phyloP scores from a whole-genome alignment of 2,797 vertebrate species.

The Cuculus canorus region DNA sequence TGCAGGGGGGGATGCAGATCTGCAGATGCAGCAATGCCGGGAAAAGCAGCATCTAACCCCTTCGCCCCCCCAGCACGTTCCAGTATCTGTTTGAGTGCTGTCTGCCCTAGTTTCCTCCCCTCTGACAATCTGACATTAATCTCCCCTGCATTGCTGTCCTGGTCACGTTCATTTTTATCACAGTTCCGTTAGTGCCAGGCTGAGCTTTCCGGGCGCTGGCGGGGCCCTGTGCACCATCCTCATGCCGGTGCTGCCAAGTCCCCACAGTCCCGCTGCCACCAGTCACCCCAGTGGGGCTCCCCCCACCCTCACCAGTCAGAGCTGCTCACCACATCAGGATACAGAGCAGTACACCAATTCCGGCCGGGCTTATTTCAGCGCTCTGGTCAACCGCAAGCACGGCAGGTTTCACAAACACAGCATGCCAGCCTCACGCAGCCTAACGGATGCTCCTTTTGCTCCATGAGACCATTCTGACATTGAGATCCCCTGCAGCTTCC shows the following conservation, averaged over 20 bases:
- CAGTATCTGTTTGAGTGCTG: slow-evolving; percentile 60
- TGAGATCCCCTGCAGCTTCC: background rate
- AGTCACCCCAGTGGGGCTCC: slow-evolving; percentile 57
- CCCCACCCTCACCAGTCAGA: slow-evolving; percentile 64
- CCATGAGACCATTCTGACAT: background rate
- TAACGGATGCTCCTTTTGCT: slow-evolving; percentile 83
- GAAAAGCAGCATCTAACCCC: background rate
- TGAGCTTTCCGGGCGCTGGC: slow-evolving; percentile 77
- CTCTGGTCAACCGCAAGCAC: slow-evolving; percentile 92
- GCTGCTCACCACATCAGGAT: slow-evolving; percentile 98
- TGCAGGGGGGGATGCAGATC: background rate
- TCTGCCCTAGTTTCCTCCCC: slow-evolving; percentile 68
- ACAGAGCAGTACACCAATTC: slow-evolving; percentile 95
- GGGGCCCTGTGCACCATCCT: slow-evolving; percentile 49
- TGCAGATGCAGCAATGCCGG: background rate
- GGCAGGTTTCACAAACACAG: slow-evolving; percentile 86
- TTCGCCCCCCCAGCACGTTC: rapidly evolving
- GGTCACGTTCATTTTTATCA: slow-evolving; percentile 83
- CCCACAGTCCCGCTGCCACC: slow-evolving; percentile 45
- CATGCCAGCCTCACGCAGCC: slow-evolving; percentile 74
- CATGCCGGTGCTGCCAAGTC: slow-evolving; percentile 44
- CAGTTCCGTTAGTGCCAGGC: slow-evolving; percentile 79
- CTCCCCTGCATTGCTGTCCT: slow-evolving; percentile 71
- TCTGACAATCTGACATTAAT: slow-evolving; percentile 81
- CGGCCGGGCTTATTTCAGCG: slow-evolving; percentile 94